A percentile compares a stretch with the other conserved stretches of the same genome.
These are phyloP conservation scores for Brachyistius frenatus DNA, from an alignment of 2,113 vertebrate species.

Conservation along the genomic window DNA sequence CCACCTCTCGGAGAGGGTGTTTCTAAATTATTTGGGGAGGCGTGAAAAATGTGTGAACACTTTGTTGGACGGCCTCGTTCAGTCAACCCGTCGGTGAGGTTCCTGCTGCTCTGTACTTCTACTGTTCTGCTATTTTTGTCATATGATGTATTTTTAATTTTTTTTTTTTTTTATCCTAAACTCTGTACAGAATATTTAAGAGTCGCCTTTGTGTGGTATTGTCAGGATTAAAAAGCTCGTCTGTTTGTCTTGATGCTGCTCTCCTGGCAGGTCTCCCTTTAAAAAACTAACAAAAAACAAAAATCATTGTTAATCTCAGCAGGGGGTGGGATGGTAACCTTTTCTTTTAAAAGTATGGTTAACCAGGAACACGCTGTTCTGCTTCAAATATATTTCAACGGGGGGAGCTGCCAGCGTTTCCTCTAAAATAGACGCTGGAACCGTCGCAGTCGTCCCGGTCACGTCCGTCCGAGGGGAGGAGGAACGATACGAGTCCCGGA, in stretches of 20 bases:
- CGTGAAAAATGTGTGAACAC: no score
- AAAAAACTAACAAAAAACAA: no score
- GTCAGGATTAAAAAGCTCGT: background rate
- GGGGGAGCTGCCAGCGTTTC: conserved; percentile 29
- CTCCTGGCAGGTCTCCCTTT: background rate
- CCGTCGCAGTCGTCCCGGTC: background rate
- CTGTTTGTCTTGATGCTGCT: background rate
- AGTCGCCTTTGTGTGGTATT: background rate
- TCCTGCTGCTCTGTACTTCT: background rate
- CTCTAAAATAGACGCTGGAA: conserved; percentile 46
- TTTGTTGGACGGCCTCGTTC: background rate
- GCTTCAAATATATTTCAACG: conserved; percentile 10
- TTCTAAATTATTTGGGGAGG: no score
- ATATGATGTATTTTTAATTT: background rate
- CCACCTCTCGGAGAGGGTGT: no score
- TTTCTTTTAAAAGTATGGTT: background rate
- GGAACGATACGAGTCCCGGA: background rate
- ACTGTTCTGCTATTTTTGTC: background rate
- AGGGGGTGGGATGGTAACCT: background rate
- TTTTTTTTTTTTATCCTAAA: background rate
- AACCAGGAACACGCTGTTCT: background rate
- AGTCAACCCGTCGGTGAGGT: background rate
- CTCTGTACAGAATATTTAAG: background rate
- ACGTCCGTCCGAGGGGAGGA: conserved; percentile 4
- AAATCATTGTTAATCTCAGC: background rate